phyloP scores from a whole-genome alignment of 2,888 invertebrate species.

The Theretra japonica region DNA sequence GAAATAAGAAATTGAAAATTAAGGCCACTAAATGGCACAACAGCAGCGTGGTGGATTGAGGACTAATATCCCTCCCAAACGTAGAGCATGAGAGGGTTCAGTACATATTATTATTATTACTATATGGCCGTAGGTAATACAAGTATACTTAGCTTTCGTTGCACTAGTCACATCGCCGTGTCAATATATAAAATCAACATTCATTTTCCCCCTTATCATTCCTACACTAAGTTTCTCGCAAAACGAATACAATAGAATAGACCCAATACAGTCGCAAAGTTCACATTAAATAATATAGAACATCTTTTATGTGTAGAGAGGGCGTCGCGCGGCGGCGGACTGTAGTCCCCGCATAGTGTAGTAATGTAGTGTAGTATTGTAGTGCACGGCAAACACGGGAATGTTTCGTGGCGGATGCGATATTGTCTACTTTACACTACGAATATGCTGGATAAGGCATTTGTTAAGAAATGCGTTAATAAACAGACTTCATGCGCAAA shows the following conservation, averaged over 20 bases:
- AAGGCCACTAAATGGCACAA: too few relatives aligned
- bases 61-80: too few relatives aligned
- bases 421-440: conserved; percentile 34
- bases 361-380: conserved; percentile 30
- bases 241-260: neutral
- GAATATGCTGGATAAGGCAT: conserved; percentile 10
- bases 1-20: too few relatives aligned
- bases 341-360: neutral
- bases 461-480: neutral
- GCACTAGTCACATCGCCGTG: too few relatives aligned
- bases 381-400: conserved; percentile 47
- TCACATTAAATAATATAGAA: conserved; percentile 1
- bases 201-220: too few relatives aligned
- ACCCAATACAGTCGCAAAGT: neutral
- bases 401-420: conserved; percentile 45
- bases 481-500: too few relatives aligned
- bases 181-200: too few relatives aligned
- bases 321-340: neutral
- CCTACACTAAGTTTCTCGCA: neutral
- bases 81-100: too few relatives aligned
- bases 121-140: too few relatives aligned
- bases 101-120: too few relatives aligned
- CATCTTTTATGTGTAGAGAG: neutral
- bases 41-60: too few relatives aligned
- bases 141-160: too few relatives aligned